phyloP scores from a whole-genome alignment of 2,113 vertebrate genomes.

The Trematocara macrostoma region DNA sequence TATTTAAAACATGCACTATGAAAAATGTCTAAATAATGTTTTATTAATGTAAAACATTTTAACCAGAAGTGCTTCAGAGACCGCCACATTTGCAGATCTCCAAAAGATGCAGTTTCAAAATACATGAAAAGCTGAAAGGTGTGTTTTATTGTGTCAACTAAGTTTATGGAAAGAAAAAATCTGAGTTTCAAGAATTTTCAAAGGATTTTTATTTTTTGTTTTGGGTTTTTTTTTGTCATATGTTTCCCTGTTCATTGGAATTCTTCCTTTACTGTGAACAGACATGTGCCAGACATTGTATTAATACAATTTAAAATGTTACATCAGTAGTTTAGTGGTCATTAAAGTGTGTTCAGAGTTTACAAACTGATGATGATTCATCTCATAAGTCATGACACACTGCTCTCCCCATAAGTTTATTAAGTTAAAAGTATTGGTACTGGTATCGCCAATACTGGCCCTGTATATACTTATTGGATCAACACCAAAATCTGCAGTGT shows the following conservation, averaged over 20 bases:
- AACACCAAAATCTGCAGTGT: not conserved
- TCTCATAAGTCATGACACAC: not conserved
- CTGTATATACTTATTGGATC: not conserved
- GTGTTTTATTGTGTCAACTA: not conserved
- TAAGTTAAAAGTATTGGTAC: not conserved
- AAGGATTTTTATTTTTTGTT: not conserved
- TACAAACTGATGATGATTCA: not conserved
- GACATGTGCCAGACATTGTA: not conserved
- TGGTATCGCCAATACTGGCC: not conserved
- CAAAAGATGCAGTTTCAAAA: not conserved
- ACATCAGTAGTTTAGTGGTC: not conserved
- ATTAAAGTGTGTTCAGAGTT: not conserved
- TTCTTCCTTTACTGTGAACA: not conserved
- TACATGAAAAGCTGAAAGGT: not conserved
- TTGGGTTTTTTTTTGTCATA: fast-evolving
- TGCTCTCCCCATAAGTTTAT: not conserved
- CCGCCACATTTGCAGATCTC: not conserved
- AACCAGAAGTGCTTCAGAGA: not conserved
- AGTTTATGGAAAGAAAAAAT: not conserved
- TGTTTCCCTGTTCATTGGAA: not conserved
- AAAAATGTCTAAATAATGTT: not conserved
- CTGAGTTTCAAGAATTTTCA: not conserved
- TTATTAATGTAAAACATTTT: not conserved
- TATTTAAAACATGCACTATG: not conserved
- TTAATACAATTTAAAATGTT: not conserved